These are phyloP conservation scores for Drosophila nebulosa DNA, from an alignment of 1,140 invertebrate genomes.

Conservation along the genomic window DNA sequence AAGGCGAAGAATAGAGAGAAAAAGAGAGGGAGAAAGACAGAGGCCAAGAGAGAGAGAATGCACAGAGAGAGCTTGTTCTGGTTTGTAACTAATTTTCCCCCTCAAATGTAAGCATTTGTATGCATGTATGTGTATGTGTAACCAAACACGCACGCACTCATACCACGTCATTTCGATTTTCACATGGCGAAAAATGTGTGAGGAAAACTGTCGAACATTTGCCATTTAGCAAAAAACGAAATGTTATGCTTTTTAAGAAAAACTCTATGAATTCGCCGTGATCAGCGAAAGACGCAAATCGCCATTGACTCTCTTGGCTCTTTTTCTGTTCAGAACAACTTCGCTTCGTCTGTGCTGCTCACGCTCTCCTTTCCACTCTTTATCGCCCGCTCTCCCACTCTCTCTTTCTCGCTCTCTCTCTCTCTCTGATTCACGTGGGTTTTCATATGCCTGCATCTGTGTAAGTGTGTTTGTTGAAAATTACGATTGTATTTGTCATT, in stretches of 20 bases:
- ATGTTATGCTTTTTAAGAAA: conserved; percentile 36
- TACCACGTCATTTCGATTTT: conserved; percentile 31
- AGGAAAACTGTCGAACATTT: conserved; percentile 38
- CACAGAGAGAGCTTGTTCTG: conserved; percentile 12
- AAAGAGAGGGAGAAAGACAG: conserved; percentile 44
- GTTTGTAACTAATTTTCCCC: conserved; percentile 1
- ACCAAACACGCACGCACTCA: conserved; percentile 20
- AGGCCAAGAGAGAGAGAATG: conserved; percentile 16
- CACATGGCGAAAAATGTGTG: conserved; percentile 45
- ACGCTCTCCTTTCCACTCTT: conserved; percentile 7
- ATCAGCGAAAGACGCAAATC: conserved; percentile 28
- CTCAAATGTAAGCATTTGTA: conserved; percentile 29
- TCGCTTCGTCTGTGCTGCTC: conserved; percentile 16
- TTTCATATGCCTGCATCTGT: conserved; percentile 40
- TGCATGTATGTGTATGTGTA: conserved; percentile 20
- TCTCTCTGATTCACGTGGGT: conserved; percentile 74
- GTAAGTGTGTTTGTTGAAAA: conserved; percentile 13
- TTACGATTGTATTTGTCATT: conserved; percentile 44
- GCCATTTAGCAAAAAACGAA: conserved; percentile 19
- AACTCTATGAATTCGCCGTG: conserved; percentile 68
- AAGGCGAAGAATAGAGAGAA: conserved; percentile 30
- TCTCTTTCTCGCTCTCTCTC: conserved; percentile 19
- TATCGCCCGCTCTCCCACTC: conserved; percentile 27
- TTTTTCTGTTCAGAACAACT: neutral
- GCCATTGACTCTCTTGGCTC: conserved; percentile 17